A percentile compares a stretch with the other conserved stretches of the same genome.
Evolutionary conservation across 2,797 vertebrate species (phyloP).

Genomic region (Labeo calbasu): DNA sequence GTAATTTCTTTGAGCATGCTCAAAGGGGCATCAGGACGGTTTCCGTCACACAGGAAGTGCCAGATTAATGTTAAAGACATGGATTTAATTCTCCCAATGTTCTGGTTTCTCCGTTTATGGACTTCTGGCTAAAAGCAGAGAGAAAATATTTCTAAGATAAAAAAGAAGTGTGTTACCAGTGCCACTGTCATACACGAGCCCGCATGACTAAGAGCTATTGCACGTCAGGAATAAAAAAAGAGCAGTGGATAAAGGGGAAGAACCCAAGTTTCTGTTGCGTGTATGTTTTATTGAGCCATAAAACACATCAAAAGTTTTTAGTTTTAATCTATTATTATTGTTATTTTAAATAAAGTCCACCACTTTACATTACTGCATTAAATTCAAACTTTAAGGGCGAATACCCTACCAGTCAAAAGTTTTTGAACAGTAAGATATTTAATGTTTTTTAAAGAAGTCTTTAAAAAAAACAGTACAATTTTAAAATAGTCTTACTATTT

Average conservation of each 20-base stretch:
- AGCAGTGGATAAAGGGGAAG: slow-evolving; percentile 9
- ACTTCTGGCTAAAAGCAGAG: slow-evolving; percentile 53
- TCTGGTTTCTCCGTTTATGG: slow-evolving; percentile 64
- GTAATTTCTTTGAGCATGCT: slow-evolving; percentile 76
- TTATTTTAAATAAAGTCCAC: background rate
- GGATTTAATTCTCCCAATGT: slow-evolving; percentile 75
- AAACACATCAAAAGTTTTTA: background rate
- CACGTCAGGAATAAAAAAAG: background rate
- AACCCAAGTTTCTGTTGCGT: background rate
- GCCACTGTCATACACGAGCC: background rate
- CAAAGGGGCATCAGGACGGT: slow-evolving; percentile 58
- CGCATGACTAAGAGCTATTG: slow-evolving; percentile 22
- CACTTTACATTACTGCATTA: background rate
- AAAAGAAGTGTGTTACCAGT: slow-evolving; percentile 9
- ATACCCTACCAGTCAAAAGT: no score
- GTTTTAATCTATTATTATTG: background rate
- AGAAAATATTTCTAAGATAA: slow-evolving; percentile 27
- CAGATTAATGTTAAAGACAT: slow-evolving; percentile 72
- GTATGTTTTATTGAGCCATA: background rate
- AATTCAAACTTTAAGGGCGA: background rate
- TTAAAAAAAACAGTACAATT: no score
- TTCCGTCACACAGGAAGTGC: slow-evolving; percentile 76
- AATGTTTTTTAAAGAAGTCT: no score
- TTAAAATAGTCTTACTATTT: no score
- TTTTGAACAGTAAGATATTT: no score